Percentiles rank a stretch among this genome's conserved stretches.
Conservation (phyloP, 2,797 vertebrate genomes). For the Taeniopygia guttata region DNA sequence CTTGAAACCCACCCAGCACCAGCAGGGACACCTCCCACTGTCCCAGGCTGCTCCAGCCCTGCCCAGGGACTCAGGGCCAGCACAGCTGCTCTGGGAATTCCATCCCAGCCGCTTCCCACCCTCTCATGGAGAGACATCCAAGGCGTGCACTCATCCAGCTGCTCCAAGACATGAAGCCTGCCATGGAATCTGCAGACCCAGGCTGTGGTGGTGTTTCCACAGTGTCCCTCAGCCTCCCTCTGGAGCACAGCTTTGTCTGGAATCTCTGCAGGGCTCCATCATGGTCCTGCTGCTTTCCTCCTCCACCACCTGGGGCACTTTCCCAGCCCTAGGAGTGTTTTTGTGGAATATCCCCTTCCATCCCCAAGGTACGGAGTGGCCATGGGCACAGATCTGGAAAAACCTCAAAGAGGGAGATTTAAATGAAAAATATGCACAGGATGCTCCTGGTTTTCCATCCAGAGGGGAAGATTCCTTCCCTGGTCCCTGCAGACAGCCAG, state of each 20-base stretch:
- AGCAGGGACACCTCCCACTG: background rate
- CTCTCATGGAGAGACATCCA: background rate
- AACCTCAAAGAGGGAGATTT: background rate
- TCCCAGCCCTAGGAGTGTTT: background rate
- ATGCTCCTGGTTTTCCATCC: background rate
- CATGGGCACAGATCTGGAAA: background rate
- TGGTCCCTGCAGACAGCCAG: background rate
- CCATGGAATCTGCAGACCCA: background rate
- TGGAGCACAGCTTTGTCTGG: background rate
- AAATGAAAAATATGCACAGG: background rate
- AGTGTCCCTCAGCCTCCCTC: background rate
- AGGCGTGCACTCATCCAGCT: background rate
- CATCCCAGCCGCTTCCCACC: background rate
- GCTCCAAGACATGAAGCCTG: background rate
- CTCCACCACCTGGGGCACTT: background rate
- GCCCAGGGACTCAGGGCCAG: background rate
- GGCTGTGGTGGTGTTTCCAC: too few species aligned
- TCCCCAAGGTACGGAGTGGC: background rate
- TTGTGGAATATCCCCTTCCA: background rate
- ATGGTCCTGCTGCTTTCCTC: background rate
- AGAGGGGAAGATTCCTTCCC: background rate
- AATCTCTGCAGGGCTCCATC: rapidly evolving
- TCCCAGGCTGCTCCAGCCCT: background rate
- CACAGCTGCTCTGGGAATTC: background rate
- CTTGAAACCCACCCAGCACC: background rate